These are phyloP conservation scores for Xanthorhoe spadicearia DNA, from an alignment of 2,888 invertebrate genomes.

Conservation along the genomic window DNA sequence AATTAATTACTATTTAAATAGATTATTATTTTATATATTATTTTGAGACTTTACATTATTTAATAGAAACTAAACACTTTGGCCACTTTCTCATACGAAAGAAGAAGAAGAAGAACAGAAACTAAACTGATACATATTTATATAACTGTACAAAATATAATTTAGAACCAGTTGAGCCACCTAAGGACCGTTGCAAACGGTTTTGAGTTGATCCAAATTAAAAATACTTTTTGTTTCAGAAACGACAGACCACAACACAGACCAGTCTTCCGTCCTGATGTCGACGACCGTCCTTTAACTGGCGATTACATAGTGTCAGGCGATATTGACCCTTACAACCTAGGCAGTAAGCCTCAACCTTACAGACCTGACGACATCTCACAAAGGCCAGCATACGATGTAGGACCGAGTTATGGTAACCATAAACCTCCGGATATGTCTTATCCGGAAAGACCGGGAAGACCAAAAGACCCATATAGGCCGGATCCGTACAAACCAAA, in stretches of 20 bases:
- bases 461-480: constrained; percentile 32
- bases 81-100: too few species aligned
- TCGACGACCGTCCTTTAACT: constrained; percentile 63
- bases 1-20: too few species aligned
- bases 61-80: too few species aligned
- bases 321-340: constrained; percentile 46
- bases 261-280: constrained; percentile 70
- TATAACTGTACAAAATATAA: too few species aligned
- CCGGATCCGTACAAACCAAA: constrained; percentile 25
- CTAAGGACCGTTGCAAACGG: too few species aligned
- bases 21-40: too few species aligned
- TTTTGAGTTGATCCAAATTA: background rate
- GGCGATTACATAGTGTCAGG: constrained; percentile 61
- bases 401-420: constrained; percentile 68
- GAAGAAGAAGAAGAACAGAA: too few species aligned
- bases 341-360: constrained; percentile 54
- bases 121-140: too few species aligned
- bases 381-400: constrained; percentile 62
- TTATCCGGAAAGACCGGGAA: constrained; percentile 51
- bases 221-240: constrained; percentile 19
- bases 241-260: constrained; percentile 58
- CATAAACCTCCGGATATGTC: constrained; percentile 69
- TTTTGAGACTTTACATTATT: too few species aligned
- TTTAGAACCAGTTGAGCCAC: too few species aligned
- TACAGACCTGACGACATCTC: constrained; percentile 70